Conservation (phyloP, 2,113 vertebrate species). For the Opisthocomus hoazin region DNA sequence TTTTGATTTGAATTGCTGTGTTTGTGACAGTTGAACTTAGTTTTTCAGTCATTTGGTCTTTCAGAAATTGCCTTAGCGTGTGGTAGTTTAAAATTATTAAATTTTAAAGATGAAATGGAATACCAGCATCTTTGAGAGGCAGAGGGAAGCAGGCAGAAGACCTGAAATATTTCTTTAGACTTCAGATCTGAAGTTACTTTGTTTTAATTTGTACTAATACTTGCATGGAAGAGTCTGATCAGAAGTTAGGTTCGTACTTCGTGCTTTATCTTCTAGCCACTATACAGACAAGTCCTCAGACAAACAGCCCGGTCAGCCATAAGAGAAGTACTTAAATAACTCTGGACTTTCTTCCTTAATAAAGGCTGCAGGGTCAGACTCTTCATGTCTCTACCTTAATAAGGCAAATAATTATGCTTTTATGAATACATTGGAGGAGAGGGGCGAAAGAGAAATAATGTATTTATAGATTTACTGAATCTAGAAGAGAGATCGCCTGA, state of each 20-base stretch:
- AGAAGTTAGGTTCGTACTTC: neutral
- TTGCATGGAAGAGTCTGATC: neutral
- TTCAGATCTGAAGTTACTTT: neutral
- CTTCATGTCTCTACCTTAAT: neutral
- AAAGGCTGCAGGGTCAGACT: neutral
- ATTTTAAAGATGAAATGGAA: neutral
- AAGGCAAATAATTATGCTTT: neutral
- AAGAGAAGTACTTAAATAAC: neutral
- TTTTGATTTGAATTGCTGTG: neutral
- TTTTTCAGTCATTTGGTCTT: neutral
- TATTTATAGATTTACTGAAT: neutral
- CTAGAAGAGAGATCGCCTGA: neutral
- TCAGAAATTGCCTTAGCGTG: neutral
- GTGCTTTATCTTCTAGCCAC: neutral
- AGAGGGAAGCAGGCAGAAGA: neutral
- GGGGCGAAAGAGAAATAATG: neutral
- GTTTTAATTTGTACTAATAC: neutral
- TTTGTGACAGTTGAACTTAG: neutral
- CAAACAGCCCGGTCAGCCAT: neutral
- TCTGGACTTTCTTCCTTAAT: neutral
- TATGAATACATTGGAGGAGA: neutral
- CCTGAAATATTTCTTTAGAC: neutral
- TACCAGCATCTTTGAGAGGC: neutral
- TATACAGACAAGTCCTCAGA: neutral
- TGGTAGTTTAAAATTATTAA: neutral